A percentile compares a stretch with the other conserved stretches of the same genome.
Evolutionary conservation across 2,113 vertebrate genomes (phyloP).

Genomic region (Chlorodrepanis virens): DNA sequence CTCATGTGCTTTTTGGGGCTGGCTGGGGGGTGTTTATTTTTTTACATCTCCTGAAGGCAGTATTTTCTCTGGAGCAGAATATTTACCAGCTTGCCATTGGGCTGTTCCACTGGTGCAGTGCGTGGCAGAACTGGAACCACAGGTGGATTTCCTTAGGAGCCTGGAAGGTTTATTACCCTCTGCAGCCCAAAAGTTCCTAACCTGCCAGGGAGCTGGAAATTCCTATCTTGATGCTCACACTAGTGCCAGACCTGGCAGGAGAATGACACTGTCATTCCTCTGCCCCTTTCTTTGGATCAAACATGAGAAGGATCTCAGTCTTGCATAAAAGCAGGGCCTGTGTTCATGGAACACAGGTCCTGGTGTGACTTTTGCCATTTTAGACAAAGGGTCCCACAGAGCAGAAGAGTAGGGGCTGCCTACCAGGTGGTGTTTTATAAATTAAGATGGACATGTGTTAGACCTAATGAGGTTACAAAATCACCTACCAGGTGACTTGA

Average conservation of each 20-base stretch:
- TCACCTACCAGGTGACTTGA: neutral
- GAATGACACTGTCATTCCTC: neutral
- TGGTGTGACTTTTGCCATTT: neutral
- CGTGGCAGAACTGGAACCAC: neutral
- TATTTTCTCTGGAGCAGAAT: neutral
- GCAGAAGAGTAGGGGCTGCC: neutral
- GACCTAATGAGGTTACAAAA: neutral
- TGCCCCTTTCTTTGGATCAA: neutral
- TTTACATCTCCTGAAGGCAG: neutral
- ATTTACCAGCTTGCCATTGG: neutral
- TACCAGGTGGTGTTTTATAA: neutral
- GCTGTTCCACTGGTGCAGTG: neutral
- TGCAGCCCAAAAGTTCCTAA: neutral
- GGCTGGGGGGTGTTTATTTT: accelerated
- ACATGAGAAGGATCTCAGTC: accelerated
- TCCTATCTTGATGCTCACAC: neutral
- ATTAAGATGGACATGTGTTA: neutral
- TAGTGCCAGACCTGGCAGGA: neutral
- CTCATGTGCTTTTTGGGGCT: neutral
- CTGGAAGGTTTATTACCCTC: neutral
- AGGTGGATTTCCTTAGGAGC: neutral
- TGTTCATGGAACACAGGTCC: neutral
- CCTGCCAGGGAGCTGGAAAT: conserved; percentile 9
- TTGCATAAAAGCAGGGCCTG: neutral
- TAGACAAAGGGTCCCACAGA: neutral